Base-by-base conservation (phyloP, 53 echinoderm and acorn worm genomes). In the Pentamera pediparva region DNA sequence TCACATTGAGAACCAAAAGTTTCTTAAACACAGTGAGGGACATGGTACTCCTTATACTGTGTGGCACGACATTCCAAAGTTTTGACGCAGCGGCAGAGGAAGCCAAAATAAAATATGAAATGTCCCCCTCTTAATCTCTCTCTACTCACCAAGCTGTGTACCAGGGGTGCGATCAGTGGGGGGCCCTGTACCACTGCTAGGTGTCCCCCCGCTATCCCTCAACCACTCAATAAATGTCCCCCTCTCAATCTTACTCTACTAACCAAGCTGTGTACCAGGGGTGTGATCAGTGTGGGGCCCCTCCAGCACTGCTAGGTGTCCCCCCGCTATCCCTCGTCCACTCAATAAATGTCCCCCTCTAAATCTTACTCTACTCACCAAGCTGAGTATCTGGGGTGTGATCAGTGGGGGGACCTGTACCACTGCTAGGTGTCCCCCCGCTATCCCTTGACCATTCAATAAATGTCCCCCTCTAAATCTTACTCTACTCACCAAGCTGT, bases 161-260 rank as follows among this genome's bases (percentile, higher is more conserved):
- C 77, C 85, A 22, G 85, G 81, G 37, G 35, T 89, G n/a, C n/a
- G 89, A 40, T 89, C 89, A n/a, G 36, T 59, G 3, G 51, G 62
- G 45, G 89, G 89, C 32, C 89, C 89, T 6, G 89, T 89, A 17
- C 82, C 85, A 36, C 65, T 64, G 22, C 81, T 78, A 2, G 89
- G 85, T 6, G 85, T 89, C 5, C 85, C 80, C 12, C 86, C 93
- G 29, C 56, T 85, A 31, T 59, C 78, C 37, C 85, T 77, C 27
- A 39, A 77, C 89, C 89, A 89, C 29, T 89, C 79, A 78, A 89
- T n/a, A n/a, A n/a, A n/a, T n/a, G n/a, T n/a, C n/a, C n/a, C n/a
- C n/a, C n/a, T n/a, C n/a, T n/a, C n/a, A n/a, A n/a, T n/a, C n/a
- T n/a, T n/a, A n/a, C n/a, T n/a, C n/a, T n/a, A 52, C 70, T 52